Percentiles rank a stretch among this genome's conserved stretches.
phyloP scores from a whole-genome alignment of 2,888 invertebrate genomes.

The Isoperla grammatica region DNA sequence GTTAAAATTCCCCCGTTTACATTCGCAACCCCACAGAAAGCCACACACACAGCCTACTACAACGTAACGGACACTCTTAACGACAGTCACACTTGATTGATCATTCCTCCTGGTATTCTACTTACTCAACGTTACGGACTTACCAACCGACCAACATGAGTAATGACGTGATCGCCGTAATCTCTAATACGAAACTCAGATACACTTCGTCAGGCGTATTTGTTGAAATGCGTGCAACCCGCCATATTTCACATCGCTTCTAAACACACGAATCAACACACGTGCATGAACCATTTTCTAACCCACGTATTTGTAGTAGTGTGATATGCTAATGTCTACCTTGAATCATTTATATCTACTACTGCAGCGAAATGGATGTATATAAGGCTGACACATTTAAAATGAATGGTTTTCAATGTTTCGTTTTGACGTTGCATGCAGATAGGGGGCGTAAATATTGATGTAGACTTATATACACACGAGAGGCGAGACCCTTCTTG shows the following conservation, averaged over 20 bases:
- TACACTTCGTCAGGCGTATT: neutral
- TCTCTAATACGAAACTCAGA: too few species aligned
- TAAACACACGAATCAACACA: slow-evolving; percentile 21
- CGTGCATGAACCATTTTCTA: slow-evolving; percentile 17
- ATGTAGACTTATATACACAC: slow-evolving; percentile 13
- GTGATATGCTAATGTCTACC: slow-evolving; percentile 20
- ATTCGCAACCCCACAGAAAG: too few species aligned
- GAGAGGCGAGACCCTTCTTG: too few species aligned
- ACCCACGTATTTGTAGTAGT: slow-evolving; percentile 8
- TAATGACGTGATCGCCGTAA: too few species aligned
- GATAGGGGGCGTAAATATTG: slow-evolving; percentile 21
- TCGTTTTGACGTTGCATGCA: slow-evolving; percentile 20
- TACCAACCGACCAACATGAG: too few species aligned
- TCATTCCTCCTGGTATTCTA: too few species aligned
- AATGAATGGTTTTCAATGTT: slow-evolving; percentile 25
- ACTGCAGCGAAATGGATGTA: slow-evolving; percentile 7
- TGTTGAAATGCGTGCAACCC: slow-evolving; percentile 3
- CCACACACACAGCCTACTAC: too few species aligned
- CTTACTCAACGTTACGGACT: too few species aligned
- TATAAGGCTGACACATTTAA: slow-evolving; percentile 8
- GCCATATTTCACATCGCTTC: slow-evolving; percentile 17
- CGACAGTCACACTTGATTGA: too few species aligned
- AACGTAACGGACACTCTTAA: too few species aligned
- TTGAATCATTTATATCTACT: slow-evolving; percentile 19
- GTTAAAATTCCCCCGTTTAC: too few species aligned